Base-by-base conservation (phyloP, 2,888 invertebrate genomes). In the Bruchidius siliquastri region DNA sequence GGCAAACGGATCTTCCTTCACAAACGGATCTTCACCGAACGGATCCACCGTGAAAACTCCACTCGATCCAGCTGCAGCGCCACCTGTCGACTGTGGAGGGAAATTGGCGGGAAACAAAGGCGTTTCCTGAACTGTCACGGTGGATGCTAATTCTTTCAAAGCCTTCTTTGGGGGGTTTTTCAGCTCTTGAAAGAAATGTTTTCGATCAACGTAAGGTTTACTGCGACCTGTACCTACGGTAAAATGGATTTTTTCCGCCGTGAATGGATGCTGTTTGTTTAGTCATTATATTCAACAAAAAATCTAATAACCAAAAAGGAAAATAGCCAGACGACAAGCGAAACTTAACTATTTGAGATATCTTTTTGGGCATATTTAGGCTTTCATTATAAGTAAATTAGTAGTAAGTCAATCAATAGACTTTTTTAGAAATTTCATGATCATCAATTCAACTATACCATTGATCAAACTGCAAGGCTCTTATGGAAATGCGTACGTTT, bases 161-260 rank as follows among this genome's bases (percentile, higher is more conserved):
- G 94, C 94, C 88, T 95, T 96, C 89, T 96, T 96, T 81, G 96
- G 96, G 81, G 96, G 96, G 88, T 96, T 96, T 89, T 96, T 96
- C 84, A 96, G 90, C 87, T 96, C 96, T 89, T 96, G 95, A 90
- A 97, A 97, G 90, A 97, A 97, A 88, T 96, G 95, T 90, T 96
- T 96, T 89, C 96, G 96, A 90, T 97, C 96, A 84, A 96, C 92
- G 89, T 96, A 97, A 77, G 96, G 96, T 88, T 94, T 94, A 88
- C 93, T 94, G 87, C 94, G 92, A 84, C 96, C 96, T 81, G 95
- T 96, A 84, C 96, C 86, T 87, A 83, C 82, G 85, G 84, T 83
- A 83, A 83, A 83, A 83, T 83, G 82, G 82, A 83, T 82, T 82
- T 21, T 68, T 68, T 8, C 13, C 22, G 21, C 68, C 22, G 68